Percentiles rank a stretch among this genome's conserved stretches.
These are phyloP conservation scores for Meloidogyne floridensis DNA, from an alignment of 1,140 invertebrate genomes.

Conservation along the genomic window DNA sequence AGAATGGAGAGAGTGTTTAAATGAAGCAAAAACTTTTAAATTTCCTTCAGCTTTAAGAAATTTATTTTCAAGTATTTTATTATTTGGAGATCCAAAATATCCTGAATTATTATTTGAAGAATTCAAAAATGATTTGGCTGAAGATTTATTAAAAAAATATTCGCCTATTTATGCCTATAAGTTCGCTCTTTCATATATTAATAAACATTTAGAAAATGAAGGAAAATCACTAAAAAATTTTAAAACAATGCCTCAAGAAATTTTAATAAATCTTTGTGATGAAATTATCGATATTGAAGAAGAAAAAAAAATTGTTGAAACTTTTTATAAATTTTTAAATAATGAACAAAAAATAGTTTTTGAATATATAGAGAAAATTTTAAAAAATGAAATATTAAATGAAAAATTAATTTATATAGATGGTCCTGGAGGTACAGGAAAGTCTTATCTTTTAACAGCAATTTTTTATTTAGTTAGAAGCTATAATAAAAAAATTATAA, in stretches of 20 bases:
- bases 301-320: conserved; percentile 39
- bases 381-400: conserved; percentile 11
- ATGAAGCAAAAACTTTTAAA: conserved; percentile 32
- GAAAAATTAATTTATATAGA: conserved; percentile 18
- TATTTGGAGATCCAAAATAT: conserved; percentile 26
- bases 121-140: conserved; percentile 34
- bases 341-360: conserved; percentile 32
- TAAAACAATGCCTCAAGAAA: conserved; percentile 25
- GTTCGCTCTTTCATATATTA: conserved; percentile 3
- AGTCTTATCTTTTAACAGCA: conserved; percentile 36
- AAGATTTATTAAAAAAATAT: conserved; percentile 37
- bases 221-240: conserved; percentile 15
- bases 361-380: conserved; percentile 16
- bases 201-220: conserved; percentile 27
- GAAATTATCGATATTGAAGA: conserved; percentile 34
- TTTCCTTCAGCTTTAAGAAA: conserved; percentile 31
- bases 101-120: conserved; percentile 34
- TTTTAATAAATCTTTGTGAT: conserved; percentile 31
- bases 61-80: conserved; percentile 38
- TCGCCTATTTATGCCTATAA: neutral
- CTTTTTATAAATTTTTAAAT: too few species aligned
- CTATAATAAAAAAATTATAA: conserved; percentile 27
- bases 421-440: too few species aligned
- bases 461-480: conserved; percentile 31
- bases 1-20: conserved; percentile 34